Percentiles rank a stretch among this genome's conserved stretches.
Evolutionary conservation across 2,797 vertebrate species (phyloP).

Genomic region (Crenuchus spilurus): DNA sequence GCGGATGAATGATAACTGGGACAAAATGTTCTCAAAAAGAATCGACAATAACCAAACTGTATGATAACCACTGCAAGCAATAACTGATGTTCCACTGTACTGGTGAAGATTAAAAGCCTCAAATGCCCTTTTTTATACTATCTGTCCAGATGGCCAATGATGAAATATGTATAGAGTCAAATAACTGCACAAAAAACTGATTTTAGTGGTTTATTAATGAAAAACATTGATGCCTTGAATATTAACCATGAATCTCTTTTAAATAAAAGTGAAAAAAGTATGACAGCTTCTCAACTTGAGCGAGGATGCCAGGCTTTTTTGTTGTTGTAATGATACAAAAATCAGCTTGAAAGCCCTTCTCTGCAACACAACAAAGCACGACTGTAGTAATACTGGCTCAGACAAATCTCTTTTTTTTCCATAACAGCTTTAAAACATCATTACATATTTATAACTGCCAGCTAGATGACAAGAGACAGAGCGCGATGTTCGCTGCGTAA

Average conservation of each 20-base stretch:
- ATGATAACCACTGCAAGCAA: too few relatives aligned
- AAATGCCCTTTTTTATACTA: slow-evolving; percentile 50
- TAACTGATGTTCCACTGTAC: too few relatives aligned
- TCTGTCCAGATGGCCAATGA: slow-evolving; percentile 57
- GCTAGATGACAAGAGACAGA: slow-evolving; percentile 76
- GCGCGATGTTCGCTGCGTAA: slow-evolving; percentile 68
- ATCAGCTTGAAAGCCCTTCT: slow-evolving; percentile 63
- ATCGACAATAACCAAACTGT: too few relatives aligned
- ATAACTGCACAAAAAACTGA: slow-evolving; percentile 38
- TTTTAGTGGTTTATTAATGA: slow-evolving; percentile 45
- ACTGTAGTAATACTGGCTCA: slow-evolving; percentile 67
- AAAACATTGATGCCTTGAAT: slow-evolving; percentile 35
- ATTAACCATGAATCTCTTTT: slow-evolving; percentile 50
- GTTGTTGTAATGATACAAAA: slow-evolving; percentile 64
- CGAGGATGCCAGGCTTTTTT: slow-evolving; percentile 48
- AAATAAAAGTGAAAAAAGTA: slow-evolving; percentile 53
- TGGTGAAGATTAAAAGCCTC: slow-evolving; percentile 49
- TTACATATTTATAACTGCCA: slow-evolving; percentile 82
- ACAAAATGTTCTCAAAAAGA: too few relatives aligned
- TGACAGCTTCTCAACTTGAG: slow-evolving; percentile 53
- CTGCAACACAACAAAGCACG: slow-evolving; percentile 64
- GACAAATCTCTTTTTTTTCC: slow-evolving; percentile 67
- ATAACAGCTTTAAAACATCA: slow-evolving; percentile 76
- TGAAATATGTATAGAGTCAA: slow-evolving; percentile 55
- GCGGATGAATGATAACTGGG: too few relatives aligned